These are phyloP conservation scores for Stigmatopora argus DNA, from an alignment of 2,113 vertebrate genomes.

Conservation along the genomic window DNA sequence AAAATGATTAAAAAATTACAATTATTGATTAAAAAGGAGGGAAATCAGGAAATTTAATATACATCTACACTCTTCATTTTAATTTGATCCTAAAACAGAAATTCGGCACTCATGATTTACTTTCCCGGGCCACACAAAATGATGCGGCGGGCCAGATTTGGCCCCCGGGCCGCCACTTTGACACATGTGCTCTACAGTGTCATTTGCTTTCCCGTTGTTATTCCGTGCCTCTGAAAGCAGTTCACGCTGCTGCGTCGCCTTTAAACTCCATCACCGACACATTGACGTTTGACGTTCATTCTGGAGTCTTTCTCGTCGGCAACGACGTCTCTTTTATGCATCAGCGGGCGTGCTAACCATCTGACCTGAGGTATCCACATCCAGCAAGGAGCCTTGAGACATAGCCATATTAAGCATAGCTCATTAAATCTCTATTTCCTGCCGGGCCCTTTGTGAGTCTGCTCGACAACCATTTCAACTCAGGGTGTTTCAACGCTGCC, in stretches of 20 bases:
- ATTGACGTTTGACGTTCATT: neutral
- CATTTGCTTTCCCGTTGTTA: neutral
- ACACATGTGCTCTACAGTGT: too few relatives aligned
- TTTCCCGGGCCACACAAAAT: too few relatives aligned
- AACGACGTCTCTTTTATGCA: conserved; percentile 12
- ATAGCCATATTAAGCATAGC: conserved; percentile 28
- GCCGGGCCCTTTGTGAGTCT: conserved; percentile 23
- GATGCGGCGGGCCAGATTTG: too few relatives aligned
- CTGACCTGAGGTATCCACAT: conserved; percentile 35
- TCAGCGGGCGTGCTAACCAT: conserved; percentile 35
- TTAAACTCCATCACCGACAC: neutral
- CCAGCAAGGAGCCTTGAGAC: conserved; percentile 28
- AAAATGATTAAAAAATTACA: too few relatives aligned
- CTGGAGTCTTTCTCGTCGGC: neutral
- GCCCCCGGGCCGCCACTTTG: too few relatives aligned
- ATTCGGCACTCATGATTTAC: too few relatives aligned
- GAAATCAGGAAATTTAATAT: too few relatives aligned
- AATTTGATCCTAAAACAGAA: too few relatives aligned
- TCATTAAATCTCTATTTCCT: conserved; percentile 56
- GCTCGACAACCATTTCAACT: neutral
- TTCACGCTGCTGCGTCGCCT: neutral
- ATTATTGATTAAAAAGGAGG: too few relatives aligned
- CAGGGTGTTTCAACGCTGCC: neutral
- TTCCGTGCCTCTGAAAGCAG: neutral
- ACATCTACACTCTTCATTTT: too few relatives aligned